Evolutionary conservation across 2,113 vertebrate genomes (phyloP).

Genomic region (Probosciger aterrimus): DNA sequence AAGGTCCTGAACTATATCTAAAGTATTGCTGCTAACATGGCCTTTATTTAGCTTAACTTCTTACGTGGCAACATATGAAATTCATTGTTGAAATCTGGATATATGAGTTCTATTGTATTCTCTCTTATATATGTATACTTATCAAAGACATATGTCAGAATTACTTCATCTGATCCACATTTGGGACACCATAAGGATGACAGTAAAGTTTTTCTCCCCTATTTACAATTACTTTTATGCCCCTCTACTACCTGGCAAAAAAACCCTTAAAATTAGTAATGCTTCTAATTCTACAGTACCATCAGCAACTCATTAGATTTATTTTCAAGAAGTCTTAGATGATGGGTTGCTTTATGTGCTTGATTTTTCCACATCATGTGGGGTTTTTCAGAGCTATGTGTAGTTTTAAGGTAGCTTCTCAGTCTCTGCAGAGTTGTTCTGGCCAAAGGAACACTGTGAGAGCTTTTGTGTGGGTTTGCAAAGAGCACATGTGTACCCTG

Average conservation of each 20-base stretch:
- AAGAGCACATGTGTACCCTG: neutral
- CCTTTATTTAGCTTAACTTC: neutral
- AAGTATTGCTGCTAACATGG: rapidly evolving
- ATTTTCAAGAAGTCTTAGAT: neutral
- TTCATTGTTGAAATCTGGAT: neutral
- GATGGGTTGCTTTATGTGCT: neutral
- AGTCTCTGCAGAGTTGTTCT: neutral
- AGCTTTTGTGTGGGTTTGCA: neutral
- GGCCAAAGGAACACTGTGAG: neutral
- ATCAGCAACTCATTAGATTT: neutral
- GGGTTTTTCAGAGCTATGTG: neutral
- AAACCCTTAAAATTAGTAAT: neutral
- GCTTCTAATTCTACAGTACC: neutral
- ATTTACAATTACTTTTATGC: neutral
- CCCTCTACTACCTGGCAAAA: neutral
- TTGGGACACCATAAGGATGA: neutral
- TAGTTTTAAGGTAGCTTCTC: neutral
- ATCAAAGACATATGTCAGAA: neutral
- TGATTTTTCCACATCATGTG: neutral
- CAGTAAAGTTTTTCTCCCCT: neutral
- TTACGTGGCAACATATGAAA: neutral
- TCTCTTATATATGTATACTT: neutral
- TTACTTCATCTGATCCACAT: neutral
- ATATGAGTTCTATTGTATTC: neutral
- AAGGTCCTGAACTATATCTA: neutral